Conservation (phyloP, 1,140 invertebrate genomes). For the Conus ventricosus region DNA sequence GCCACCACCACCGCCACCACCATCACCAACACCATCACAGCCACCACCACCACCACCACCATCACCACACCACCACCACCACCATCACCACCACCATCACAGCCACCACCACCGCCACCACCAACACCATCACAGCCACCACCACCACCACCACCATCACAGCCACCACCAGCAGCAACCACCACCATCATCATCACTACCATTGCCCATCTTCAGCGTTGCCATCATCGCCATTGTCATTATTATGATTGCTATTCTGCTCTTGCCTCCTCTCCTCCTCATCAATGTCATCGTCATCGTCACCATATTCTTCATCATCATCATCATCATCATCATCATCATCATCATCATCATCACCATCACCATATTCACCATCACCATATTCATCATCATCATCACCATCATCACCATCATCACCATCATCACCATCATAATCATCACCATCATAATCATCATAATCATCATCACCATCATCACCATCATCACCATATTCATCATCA, state of each 20-base stretch:
- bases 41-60: too few species aligned
- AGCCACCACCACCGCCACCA: too few species aligned
- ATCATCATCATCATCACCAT: conserved; percentile 1
- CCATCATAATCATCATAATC: too few species aligned
- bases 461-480: too few species aligned
- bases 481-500: not conserved
- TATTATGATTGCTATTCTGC: not conserved
- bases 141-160: too few species aligned
- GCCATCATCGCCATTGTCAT: not conserved
- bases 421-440: not conserved
- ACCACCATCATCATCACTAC: conserved; percentile 16
- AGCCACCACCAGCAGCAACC: too few species aligned
- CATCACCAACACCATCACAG: too few species aligned
- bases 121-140: too few species aligned
- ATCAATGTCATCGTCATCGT: not conserved
- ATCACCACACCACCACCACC: too few species aligned
- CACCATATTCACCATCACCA: too few species aligned
- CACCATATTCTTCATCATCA: not conserved
- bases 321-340: conserved; percentile 25
- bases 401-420: not conserved
- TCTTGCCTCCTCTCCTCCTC: not conserved
- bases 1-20: too few species aligned
- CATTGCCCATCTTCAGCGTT: not conserved
- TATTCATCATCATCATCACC: not conserved
- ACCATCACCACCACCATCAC: too few species aligned